Base-by-base conservation (phyloP, 2,888 invertebrate genomes). In the Dynastes grantii region DNA sequence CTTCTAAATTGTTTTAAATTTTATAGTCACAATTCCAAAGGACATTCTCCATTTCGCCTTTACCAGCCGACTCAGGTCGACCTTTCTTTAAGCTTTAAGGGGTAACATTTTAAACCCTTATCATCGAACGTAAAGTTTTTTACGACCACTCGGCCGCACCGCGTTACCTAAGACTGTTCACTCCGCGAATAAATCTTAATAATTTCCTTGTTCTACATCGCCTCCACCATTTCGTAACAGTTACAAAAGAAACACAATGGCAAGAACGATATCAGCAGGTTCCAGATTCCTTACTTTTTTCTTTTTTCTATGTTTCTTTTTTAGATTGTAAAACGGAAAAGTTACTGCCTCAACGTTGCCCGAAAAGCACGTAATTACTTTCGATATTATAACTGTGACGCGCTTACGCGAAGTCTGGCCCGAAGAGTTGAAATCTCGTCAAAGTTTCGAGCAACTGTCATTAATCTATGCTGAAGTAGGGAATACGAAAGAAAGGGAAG, bases 121-220 rank as follows among this genome's bases (percentile, higher is more conserved):
- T 70, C 70, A 70, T 70, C 70, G 51, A 27, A 53, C 29, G 32
- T 70, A 70, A 70, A 70, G 51, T 70, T 70, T 70, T 70, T 70
- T 51, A 49, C 51, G 32, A 32, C 51, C 6, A 11, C 53, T 29
- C 27, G 16, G 51, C 27, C 32, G 27, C 9, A 37, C 27, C 51
- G 27, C 22, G 49, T 49, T 68, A 45, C 22, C 51, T 68, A 68
- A 45, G 5, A 49, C 27, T 51, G 29, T 51, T 22, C 70, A 45
- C 45, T 11, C 45, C 45, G 45, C 27, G 70, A 22, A 70, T 70
- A 70, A 70, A 70, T 70, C 70, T 51, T 32, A 70, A 53, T 70
- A 70, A 70, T 70, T 51, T 70, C 51, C 70, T 29, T 70, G 70
- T 70, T 16, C 70, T 40, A 37, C 45, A 6, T 9, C 13, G 40